These are phyloP conservation scores for Spheniscus mendiculus DNA, from an alignment of 2,113 vertebrate genomes.

Conservation along the genomic window DNA sequence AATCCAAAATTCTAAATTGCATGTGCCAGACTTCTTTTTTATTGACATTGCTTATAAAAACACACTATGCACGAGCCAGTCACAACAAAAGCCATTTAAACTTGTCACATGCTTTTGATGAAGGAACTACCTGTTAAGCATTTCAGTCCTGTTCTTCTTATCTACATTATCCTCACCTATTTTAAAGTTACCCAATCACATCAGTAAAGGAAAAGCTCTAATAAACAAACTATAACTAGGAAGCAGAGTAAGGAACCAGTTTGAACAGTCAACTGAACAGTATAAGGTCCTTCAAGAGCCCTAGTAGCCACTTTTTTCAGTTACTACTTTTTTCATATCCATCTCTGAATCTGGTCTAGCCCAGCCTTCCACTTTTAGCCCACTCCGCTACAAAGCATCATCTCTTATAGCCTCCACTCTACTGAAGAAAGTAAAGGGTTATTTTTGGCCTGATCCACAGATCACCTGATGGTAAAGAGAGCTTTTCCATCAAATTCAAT, in stretches of 20 bases:
- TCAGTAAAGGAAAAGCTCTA: neutral
- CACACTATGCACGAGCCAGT: neutral
- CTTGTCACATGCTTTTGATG: neutral
- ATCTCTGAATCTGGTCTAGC: neutral
- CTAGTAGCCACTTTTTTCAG: neutral
- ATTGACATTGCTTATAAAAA: neutral
- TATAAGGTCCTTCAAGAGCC: neutral
- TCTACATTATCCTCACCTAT: neutral
- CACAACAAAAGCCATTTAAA: neutral
- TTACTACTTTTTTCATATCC: too few species aligned
- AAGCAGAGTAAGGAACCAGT: neutral
- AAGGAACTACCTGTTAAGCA: neutral
- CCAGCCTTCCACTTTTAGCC: neutral
- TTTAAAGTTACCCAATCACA: neutral
- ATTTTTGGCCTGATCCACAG: neutral
- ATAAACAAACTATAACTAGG: neutral
- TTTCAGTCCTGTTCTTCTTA: neutral
- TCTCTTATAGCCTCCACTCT: neutral
- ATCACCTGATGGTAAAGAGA: neutral
- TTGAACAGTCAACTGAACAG: neutral
- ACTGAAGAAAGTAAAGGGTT: neutral
- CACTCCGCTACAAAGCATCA: neutral
- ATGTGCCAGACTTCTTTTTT: neutral
- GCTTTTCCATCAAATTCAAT: neutral
- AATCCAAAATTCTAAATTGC: slow-evolving; percentile 41